Percentiles rank a stretch among this genome's conserved stretches.
phyloP scores from a whole-genome alignment of 2,888 invertebrate species.

The Spatulosminthurus flaviceps region DNA sequence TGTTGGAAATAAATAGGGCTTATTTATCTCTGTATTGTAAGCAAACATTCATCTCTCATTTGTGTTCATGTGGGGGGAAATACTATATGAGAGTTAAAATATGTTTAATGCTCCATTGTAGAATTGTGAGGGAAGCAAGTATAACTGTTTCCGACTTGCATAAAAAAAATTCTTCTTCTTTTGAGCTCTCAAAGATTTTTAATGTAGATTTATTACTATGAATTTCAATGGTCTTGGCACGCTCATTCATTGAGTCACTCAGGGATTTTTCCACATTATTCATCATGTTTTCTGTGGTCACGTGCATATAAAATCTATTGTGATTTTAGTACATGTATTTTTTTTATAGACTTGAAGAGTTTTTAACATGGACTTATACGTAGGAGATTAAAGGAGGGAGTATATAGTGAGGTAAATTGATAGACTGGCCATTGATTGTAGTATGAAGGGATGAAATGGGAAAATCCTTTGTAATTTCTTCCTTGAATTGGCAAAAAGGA shows the following conservation, averaged over 20 bases:
- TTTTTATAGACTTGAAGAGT: too few relatives aligned
- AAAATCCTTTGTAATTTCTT: too few relatives aligned
- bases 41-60: not conserved
- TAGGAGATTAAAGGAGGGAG: too few relatives aligned
- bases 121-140: not conserved
- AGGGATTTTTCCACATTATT: not conserved
- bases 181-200: conserved; percentile 20
- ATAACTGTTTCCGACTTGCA: conserved; percentile 11
- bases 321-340: too few relatives aligned
- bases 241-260: not conserved
- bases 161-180: too few relatives aligned
- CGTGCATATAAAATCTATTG: too few relatives aligned
- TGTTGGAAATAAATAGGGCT: not conserved
- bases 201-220: conserved; percentile 37
- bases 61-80: not conserved
- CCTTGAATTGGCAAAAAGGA: too few relatives aligned
- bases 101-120: conserved; percentile 38
- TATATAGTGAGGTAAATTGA: too few relatives aligned
- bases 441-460: too few relatives aligned
- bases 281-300: not conserved
- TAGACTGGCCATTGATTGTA: too few relatives aligned
- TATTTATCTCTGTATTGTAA: not conserved
- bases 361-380: too few relatives aligned
- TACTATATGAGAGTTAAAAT: not conserved
- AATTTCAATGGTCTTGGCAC: not conserved